phyloP scores from a whole-genome alignment of 2,113 vertebrate species.

The rat (Rattus norvegicus) region GRCr8 NC_086019.1:154598501-154599000 shows the following conservation, averaged over 20 bases:
- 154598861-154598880: neutral
- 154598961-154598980: neutral
- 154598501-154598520: too few relatives aligned
- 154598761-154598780: neutral
- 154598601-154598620: neutral
- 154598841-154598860: neutral
- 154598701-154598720: neutral
- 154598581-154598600: slow-evolving; percentile 11
- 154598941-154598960: neutral
- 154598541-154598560: too few relatives aligned
- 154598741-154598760: neutral
- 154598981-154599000: neutral
- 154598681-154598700: neutral
- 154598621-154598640: neutral
- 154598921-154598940: neutral
- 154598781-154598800: neutral
- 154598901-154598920: neutral
- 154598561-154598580: neutral
- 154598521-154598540: too few relatives aligned
- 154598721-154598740: neutral
- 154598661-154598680: neutral
- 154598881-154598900: neutral
- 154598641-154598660: neutral
- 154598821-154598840: neutral
- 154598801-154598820: neutral